Conservation (phyloP, 2,113 vertebrate genomes). For the Drymodes brunneopygia region DNA sequence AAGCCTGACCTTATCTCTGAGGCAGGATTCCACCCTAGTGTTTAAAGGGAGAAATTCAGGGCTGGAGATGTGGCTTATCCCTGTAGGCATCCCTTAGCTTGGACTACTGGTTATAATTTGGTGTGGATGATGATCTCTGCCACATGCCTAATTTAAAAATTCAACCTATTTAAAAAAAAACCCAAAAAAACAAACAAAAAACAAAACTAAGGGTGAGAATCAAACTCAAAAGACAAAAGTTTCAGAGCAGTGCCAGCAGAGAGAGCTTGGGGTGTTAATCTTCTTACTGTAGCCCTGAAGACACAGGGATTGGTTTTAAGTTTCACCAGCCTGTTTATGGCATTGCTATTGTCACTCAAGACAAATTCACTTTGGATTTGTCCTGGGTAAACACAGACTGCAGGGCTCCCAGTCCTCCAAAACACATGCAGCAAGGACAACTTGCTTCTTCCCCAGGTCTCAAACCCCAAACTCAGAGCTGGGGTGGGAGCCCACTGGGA, state of each 20-base stretch:
- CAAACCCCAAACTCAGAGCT: neutral
- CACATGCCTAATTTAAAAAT: neutral
- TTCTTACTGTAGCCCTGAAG: neutral
- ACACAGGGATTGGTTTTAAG: neutral
- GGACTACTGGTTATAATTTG: neutral
- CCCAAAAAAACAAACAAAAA: neutral
- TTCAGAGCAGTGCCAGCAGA: neutral
- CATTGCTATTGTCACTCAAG: neutral
- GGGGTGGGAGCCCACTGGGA: neutral
- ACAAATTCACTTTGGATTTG: neutral
- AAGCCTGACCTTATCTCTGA: neutral
- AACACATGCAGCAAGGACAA: neutral
- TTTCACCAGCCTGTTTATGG: neutral
- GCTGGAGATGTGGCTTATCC: neutral
- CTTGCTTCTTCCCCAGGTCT: neutral
- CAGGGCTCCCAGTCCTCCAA: neutral
- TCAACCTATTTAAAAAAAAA: neutral
- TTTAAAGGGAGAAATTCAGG: neutral
- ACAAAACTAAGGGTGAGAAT: neutral
- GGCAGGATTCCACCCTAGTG: neutral
- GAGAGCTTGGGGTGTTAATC: neutral
- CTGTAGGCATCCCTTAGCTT: neutral
- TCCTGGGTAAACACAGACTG: neutral
- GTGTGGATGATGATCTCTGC: neutral
- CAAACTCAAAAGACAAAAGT: neutral